Conservation (phyloP, 2,888 invertebrate species). For the Pinctada fucata region DNA sequence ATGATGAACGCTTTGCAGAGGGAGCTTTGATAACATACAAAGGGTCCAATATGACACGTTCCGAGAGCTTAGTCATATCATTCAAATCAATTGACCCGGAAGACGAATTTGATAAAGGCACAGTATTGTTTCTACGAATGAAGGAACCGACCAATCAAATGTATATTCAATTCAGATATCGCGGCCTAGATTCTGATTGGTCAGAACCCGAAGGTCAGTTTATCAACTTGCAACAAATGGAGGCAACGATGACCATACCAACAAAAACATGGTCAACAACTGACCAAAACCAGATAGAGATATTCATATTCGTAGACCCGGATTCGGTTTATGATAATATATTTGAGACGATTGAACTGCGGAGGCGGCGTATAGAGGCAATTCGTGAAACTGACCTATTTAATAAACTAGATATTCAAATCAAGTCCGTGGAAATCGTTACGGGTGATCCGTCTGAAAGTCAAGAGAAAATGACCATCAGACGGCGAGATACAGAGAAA, state of each 20-base stretch:
- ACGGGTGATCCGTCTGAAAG: slow-evolving; percentile 53
- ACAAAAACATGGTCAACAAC: slow-evolving; percentile 51
- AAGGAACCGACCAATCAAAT: slow-evolving; percentile 22
- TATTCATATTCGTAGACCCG: slow-evolving; percentile 40
- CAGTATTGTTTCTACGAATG: slow-evolving; percentile 38
- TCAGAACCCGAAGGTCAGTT: slow-evolving; percentile 20
- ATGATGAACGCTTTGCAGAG: not conserved
- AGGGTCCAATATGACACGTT: slow-evolving; percentile 17
- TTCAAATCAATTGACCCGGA: slow-evolving; percentile 25
- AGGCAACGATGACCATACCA: slow-evolving; percentile 43
- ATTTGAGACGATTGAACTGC: slow-evolving; percentile 32
- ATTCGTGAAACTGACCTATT: slow-evolving; percentile 8
- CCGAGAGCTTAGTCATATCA: slow-evolving; percentile 9
- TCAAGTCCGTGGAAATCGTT: slow-evolving; percentile 37
- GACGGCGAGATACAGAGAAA: slow-evolving; percentile 34
- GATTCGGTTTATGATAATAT: slow-evolving; percentile 2
- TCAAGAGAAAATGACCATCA: slow-evolving; percentile 54
- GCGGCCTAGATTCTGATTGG: slow-evolving; percentile 35
- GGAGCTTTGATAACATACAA: slow-evolving; percentile 3
- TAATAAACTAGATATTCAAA: slow-evolving; percentile 36
- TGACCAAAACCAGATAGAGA: slow-evolving; percentile 45
- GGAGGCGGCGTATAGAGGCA: slow-evolving; percentile 21
- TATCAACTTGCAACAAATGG: slow-evolving; percentile 32
- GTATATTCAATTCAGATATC: slow-evolving; percentile 41
- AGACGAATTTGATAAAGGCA: slow-evolving; percentile 41